These are phyloP conservation scores for Miltochrista miniata DNA, from an alignment of 2,888 invertebrate genomes.

Conservation along the genomic window DNA sequence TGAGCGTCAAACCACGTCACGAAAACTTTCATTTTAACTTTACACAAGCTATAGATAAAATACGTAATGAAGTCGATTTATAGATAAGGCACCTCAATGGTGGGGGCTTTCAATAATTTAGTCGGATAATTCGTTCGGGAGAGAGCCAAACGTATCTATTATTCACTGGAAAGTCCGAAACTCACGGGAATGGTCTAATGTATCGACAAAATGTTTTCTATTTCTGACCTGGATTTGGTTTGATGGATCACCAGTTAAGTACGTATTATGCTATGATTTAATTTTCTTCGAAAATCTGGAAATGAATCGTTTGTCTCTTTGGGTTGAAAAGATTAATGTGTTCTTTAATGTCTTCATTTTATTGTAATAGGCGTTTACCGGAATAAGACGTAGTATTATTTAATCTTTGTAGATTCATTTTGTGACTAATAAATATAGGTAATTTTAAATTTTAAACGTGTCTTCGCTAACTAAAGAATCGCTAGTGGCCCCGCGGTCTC, in stretches of 20 bases:
- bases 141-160: slow-evolving; percentile 59
- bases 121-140: slow-evolving; percentile 66
- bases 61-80: slow-evolving; percentile 57
- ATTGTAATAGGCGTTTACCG: neutral
- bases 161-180: slow-evolving; percentile 65
- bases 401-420: neutral
- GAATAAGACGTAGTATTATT: neutral
- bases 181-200: slow-evolving; percentile 55
- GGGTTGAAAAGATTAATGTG: slow-evolving; percentile 33
- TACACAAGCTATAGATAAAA: slow-evolving; percentile 16
- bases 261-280: slow-evolving; percentile 36
- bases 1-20: slow-evolving; percentile 33
- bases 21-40: slow-evolving; percentile 35
- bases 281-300: slow-evolving; percentile 34
- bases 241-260: slow-evolving; percentile 37
- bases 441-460: no score
- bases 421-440: no score
- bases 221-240: slow-evolving; percentile 53
- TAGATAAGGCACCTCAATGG: slow-evolving; percentile 49
- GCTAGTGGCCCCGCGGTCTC: no score
- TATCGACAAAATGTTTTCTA: slow-evolving; percentile 58
- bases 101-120: slow-evolving; percentile 74
- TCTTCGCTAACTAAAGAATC: no score
- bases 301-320: slow-evolving; percentile 26
- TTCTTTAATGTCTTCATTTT: slow-evolving; percentile 19